These are phyloP conservation scores for Furcifer pardalis DNA, from an alignment of 2,797 vertebrate genomes.

Conservation along the genomic window DNA sequence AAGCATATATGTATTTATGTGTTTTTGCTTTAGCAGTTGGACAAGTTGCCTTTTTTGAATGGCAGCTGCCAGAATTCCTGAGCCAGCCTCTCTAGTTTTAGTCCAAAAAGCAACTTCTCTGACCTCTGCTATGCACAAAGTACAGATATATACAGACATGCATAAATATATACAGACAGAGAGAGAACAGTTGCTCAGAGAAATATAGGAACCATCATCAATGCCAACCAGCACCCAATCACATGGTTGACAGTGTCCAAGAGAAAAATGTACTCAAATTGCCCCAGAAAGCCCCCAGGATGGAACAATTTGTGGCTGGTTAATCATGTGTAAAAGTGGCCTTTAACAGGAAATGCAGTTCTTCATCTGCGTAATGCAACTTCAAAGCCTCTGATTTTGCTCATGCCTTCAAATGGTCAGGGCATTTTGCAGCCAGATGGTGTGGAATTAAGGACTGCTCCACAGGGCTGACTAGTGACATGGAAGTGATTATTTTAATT, in stretches of 20 bases:
- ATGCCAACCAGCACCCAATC: not conserved
- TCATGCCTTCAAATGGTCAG: conserved; percentile 18
- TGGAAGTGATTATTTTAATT: conserved; percentile 35
- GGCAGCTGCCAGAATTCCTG: too few species aligned
- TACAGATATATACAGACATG: too few species aligned
- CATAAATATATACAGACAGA: too few species aligned
- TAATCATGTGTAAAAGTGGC: conserved; percentile 48
- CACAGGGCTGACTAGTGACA: conserved; percentile 1
- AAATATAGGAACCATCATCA: not conserved
- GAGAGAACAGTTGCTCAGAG: not conserved
- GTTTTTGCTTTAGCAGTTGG: too few species aligned
- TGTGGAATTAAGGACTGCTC: conserved; percentile 21
- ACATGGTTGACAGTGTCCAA: conserved; percentile 14
- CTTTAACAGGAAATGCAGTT: conserved; percentile 46
- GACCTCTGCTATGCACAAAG: too few species aligned
- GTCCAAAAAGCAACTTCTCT: too few species aligned
- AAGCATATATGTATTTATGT: not conserved
- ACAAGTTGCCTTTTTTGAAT: too few species aligned
- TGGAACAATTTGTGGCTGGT: conserved; percentile 41
- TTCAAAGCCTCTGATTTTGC: conserved; percentile 43
- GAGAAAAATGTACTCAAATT: conserved; percentile 17
- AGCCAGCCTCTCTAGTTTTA: too few species aligned
- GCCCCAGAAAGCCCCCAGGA: conserved; percentile 16
- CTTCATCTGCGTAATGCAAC: conserved; percentile 41
- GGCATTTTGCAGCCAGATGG: conserved; percentile 25